Conservation (phyloP, 2,113 vertebrate species). For the Gnathonemus echidnorhynchus region DNA sequence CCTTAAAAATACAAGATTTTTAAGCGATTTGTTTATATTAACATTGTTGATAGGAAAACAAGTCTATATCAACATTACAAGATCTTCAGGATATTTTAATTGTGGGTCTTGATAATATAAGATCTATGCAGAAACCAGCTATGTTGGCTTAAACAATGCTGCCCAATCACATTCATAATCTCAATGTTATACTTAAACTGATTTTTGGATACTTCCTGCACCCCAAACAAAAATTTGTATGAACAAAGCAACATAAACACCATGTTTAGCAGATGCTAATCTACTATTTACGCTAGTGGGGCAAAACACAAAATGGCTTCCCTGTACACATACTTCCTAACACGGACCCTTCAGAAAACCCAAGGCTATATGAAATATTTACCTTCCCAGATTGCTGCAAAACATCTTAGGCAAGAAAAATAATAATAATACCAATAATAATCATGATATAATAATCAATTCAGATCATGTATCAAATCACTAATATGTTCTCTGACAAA, state of each 20-base stretch:
- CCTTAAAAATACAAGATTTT: neutral
- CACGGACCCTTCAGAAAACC: neutral
- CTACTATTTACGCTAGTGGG: neutral
- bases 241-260: neutral
- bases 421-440: neutral
- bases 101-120: neutral
- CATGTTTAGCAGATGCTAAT: neutral
- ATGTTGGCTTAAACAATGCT: neutral
- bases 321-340: neutral
- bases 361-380: neutral
- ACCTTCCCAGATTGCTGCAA: neutral
- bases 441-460: neutral
- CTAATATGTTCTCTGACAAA: slow-evolving; percentile 5
- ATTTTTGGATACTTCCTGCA: neutral
- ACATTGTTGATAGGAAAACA: neutral
- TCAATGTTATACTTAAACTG: neutral
- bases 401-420: slow-evolving; percentile 7
- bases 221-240: neutral
- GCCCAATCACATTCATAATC: neutral
- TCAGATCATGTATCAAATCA: slow-evolving; percentile 13
- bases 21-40: neutral
- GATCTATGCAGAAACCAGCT: neutral
- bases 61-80: neutral
- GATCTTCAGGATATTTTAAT: neutral
- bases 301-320: neutral